phyloP scores from a whole-genome alignment of 2,113 vertebrate species.

The Garra rufa region DNA sequence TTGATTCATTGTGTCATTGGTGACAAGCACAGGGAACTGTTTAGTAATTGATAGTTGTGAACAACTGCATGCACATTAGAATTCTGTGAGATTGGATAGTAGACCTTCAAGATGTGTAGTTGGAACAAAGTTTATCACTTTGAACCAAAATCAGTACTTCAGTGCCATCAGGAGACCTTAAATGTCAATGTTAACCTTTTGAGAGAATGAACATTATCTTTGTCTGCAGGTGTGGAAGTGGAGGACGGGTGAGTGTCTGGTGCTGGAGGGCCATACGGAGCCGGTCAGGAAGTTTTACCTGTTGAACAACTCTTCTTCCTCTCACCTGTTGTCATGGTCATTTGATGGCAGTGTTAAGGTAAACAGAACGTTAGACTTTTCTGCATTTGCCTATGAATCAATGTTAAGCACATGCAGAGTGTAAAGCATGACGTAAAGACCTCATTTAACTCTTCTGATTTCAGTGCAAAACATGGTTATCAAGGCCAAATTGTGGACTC shows the following conservation, averaged over 20 bases:
- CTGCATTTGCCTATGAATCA: neutral
- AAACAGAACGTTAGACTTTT: slow-evolving; percentile 49
- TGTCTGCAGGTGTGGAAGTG: slow-evolving; percentile 87
- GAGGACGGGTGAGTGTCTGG: slow-evolving; percentile 74
- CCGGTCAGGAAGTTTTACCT: slow-evolving; percentile 85
- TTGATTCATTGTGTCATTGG: neutral
- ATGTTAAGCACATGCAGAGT: neutral
- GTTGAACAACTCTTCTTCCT: slow-evolving; percentile 67
- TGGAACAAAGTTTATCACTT: neutral
- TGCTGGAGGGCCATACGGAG: slow-evolving; percentile 87
- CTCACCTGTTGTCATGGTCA: slow-evolving; percentile 91
- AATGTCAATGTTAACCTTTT: neutral
- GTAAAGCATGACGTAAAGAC: neutral
- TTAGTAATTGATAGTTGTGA: neutral
- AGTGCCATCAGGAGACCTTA: neutral
- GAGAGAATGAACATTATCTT: neutral
- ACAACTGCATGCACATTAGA: neutral
- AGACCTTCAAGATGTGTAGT: neutral
- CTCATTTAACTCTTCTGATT: neutral
- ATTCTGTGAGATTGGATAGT: neutral
- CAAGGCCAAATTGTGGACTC: neutral
- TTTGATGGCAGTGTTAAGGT: slow-evolving; percentile 94
- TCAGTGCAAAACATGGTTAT: neutral
- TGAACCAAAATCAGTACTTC: neutral
- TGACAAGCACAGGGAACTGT: neutral